A percentile compares a stretch with the other conserved stretches of the same genome.
Conservation (phyloP, 1,140 invertebrate species). For the Luehdorfia chinensis region DNA sequence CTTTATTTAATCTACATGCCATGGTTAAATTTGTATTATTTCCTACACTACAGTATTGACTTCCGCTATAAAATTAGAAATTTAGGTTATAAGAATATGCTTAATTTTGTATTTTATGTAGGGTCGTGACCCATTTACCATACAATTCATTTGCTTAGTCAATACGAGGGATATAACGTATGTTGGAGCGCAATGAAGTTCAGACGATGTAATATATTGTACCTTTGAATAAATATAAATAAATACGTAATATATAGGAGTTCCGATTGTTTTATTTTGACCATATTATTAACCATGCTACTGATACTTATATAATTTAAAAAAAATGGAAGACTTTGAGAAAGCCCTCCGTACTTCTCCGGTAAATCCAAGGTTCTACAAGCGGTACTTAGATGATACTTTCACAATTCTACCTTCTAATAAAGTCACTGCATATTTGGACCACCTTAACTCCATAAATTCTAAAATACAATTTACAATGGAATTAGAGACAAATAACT, state of each 20-base stretch:
- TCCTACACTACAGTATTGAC: constrained; percentile 70
- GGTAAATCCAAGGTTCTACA: too few relatives aligned
- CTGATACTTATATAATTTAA: too few relatives aligned
- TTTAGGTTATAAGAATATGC: constrained; percentile 62
- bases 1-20: constrained; percentile 61
- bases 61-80: constrained; percentile 64
- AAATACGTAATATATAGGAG: constrained; percentile 76
- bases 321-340: too few relatives aligned
- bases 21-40: constrained; percentile 63
- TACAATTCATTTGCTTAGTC: constrained; percentile 67
- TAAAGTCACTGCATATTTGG: too few relatives aligned
- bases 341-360: too few relatives aligned
- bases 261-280: constrained; percentile 43
- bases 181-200: constrained; percentile 55
- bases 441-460: too few relatives aligned
- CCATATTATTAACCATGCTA: too few relatives aligned
- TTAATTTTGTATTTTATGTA: constrained; percentile 73
- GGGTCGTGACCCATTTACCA: constrained; percentile 56
- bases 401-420: too few relatives aligned
- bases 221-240: constrained; percentile 76
- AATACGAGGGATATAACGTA: constrained; percentile 57
- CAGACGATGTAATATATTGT: constrained; percentile 76
- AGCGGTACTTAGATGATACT: too few relatives aligned
- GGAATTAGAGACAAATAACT: too few relatives aligned
- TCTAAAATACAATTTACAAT: too few relatives aligned